These are phyloP conservation scores for Aspidoscelis tigris DNA, from an alignment of 2,113 vertebrate genomes.

Conservation along the genomic window DNA sequence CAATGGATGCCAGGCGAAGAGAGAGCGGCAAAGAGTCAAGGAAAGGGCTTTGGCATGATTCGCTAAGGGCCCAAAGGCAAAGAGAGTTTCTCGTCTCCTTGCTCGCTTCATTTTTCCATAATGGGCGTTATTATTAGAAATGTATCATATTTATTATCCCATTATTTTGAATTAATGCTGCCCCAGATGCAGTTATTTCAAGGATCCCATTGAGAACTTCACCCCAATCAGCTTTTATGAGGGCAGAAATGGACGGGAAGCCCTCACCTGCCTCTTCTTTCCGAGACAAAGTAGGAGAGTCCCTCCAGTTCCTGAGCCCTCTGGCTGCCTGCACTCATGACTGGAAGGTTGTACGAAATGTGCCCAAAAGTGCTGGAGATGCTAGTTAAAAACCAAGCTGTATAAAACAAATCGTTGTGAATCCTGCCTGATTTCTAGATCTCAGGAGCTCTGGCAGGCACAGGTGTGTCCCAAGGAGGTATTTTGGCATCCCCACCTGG, in stretches of 20 bases:
- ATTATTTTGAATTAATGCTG: conserved; percentile 39
- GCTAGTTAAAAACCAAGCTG: background rate
- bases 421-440: too few relatives aligned
- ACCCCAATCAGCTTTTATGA: conserved; percentile 29
- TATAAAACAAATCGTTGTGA: background rate
- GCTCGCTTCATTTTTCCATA: background rate
- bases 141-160: conserved; percentile 35
- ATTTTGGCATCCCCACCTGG: too few relatives aligned
- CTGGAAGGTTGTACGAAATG: too few relatives aligned
- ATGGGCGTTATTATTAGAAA: conserved; percentile 37
- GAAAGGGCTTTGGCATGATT: background rate
- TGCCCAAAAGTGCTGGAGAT: too few relatives aligned
- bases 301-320: background rate
- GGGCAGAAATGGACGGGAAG: background rate
- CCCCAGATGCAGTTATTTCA: conserved; percentile 40
- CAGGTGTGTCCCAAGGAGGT: too few relatives aligned
- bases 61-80: conserved; percentile 7
- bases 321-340: background rate
- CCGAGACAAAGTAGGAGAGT: background rate
- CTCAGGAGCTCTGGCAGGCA: too few relatives aligned
- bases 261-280: background rate
- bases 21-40: background rate
- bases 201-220: conserved; percentile 1
- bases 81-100: background rate
- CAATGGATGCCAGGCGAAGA: background rate